A percentile compares a stretch with the other conserved stretches of the same genome.
Evolutionary conservation across 2,888 invertebrate species (phyloP).

Genomic region (Lasioglossum malachurum): DNA sequence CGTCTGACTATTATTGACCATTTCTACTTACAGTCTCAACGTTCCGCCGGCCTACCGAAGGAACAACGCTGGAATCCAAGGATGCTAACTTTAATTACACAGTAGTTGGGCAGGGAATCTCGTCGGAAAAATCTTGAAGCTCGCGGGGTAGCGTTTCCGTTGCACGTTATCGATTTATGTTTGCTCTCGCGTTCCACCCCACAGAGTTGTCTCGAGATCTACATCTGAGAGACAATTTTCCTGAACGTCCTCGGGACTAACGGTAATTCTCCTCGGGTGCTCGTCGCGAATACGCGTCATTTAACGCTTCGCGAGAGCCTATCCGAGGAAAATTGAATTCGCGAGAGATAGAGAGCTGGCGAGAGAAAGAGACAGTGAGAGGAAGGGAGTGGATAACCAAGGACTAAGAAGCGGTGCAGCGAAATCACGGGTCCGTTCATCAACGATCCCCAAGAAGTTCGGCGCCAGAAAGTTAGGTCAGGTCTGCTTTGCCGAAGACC

Average conservation of each 20-base stretch:
- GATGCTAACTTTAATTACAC: background rate
- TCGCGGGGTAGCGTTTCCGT: background rate
- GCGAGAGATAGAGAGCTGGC: constrained; percentile 6
- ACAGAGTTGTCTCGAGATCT: background rate
- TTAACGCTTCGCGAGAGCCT: constrained; percentile 23
- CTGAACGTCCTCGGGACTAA: background rate
- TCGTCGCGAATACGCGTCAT: constrained; percentile 9
- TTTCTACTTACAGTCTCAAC: background rate
- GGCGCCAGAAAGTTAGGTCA: constrained; percentile 16
- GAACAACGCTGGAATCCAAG: background rate
- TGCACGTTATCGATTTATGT: background rate
- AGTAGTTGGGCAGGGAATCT: background rate
- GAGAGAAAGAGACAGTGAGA: background rate
- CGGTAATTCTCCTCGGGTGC: background rate
- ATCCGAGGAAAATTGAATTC: constrained; percentile 34
- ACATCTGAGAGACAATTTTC: background rate
- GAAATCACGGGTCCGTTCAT: constrained; percentile 47
- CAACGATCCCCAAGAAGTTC: constrained; percentile 45
- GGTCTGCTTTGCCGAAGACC: background rate
- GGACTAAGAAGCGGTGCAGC: background rate
- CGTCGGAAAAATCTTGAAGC: background rate
- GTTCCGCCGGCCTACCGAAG: background rate
- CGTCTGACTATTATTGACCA: background rate
- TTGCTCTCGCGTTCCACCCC: background rate
- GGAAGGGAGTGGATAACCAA: background rate